These are phyloP conservation scores for Bostrychus sinensis DNA, from an alignment of 2,113 vertebrate genomes.

Conservation along the genomic window DNA sequence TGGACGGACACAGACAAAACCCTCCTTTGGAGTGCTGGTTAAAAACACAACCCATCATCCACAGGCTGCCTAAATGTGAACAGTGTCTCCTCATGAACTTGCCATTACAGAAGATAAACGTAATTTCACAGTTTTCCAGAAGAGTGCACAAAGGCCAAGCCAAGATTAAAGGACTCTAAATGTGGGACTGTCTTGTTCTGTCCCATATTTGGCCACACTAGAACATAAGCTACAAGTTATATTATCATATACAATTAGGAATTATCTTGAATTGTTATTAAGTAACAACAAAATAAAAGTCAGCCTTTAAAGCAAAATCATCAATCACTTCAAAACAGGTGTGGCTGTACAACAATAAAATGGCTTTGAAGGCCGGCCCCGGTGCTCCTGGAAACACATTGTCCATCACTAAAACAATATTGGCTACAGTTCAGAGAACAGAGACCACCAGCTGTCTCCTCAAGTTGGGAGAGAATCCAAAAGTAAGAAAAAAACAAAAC, in stretches of 20 bases:
- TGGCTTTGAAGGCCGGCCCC: background rate
- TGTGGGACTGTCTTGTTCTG: background rate
- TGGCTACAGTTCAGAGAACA: constrained; percentile 3
- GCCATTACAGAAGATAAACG: constrained; percentile 53
- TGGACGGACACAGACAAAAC: constrained; percentile 63
- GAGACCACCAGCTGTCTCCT: constrained; percentile 1
- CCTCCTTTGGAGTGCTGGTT: constrained; percentile 66
- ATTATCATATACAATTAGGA: too few species aligned
- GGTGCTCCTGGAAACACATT: too few species aligned
- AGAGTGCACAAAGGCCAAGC: background rate
- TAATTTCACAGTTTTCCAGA: constrained; percentile 51
- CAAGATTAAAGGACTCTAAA: background rate
- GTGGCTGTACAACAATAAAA: background rate
- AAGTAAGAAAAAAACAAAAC: constrained; percentile 13
- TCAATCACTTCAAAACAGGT: background rate
- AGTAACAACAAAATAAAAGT: background rate
- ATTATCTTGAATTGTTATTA: too few species aligned
- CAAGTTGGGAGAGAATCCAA: background rate
- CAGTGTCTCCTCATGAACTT: constrained; percentile 67
- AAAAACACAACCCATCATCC: constrained; percentile 68
- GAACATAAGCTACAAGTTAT: too few species aligned
- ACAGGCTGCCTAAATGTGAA: constrained; percentile 63
- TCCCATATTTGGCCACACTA: background rate
- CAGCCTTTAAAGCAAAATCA: background rate
- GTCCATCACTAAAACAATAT: constrained; percentile 1